Conservation (phyloP, 2,888 invertebrate species). For the Apotomis turbidana region DNA sequence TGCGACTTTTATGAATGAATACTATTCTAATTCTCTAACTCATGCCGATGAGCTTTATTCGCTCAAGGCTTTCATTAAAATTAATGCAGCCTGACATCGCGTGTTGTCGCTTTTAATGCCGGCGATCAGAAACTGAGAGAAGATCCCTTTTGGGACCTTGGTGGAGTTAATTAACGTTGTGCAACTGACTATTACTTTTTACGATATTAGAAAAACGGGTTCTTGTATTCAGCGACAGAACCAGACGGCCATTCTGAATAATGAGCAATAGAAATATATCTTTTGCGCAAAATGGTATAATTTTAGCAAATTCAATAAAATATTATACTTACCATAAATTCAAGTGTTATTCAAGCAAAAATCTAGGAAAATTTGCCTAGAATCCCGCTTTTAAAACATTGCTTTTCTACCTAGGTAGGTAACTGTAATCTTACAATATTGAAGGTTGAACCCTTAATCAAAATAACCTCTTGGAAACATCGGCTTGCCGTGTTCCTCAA, state of each 20-base stretch:
- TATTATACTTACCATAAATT: background rate
- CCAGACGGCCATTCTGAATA: background rate
- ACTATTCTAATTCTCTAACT: background rate
- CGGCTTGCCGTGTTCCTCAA: background rate
- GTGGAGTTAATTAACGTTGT: background rate
- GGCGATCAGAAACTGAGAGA: background rate
- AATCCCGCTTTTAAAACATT: background rate
- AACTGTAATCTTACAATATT: conserved; percentile 11
- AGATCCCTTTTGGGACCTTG: background rate
- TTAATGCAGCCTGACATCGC: background rate
- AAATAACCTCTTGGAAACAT: conserved; percentile 16
- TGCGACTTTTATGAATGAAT: background rate
- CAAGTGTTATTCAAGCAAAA: background rate
- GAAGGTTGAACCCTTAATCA: conserved; percentile 23
- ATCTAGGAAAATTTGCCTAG: background rate
- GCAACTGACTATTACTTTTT: background rate
- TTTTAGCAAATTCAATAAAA: background rate
- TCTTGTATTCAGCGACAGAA: background rate
- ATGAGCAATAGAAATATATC: background rate
- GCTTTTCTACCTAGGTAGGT: too few relatives aligned
- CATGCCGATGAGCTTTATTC: too few relatives aligned
- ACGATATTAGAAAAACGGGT: background rate
- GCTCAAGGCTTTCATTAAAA: too few relatives aligned
- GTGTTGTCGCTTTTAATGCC: background rate
- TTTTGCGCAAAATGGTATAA: background rate